Evolutionary conservation across 2,888 invertebrate genomes (phyloP), one percentile per base, ranked within the genome.

Genomic region (Philereme vetulata): DNA sequence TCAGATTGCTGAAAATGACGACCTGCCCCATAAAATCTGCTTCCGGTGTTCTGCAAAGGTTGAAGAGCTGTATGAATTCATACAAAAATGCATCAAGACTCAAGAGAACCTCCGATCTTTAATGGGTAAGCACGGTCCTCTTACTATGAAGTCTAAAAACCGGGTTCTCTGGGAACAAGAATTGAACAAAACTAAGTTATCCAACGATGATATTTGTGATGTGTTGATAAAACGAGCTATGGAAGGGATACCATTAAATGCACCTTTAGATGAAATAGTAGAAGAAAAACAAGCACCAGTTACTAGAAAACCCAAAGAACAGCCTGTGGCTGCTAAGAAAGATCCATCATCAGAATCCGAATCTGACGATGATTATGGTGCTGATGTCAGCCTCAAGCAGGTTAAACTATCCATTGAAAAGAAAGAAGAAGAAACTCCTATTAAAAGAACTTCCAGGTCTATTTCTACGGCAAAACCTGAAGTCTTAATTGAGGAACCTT

Each of bases 41-140:
- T 93, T 90, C 66, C 80, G 93, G 10, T 93, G 93, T 65, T 92
- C 93, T 56, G 92, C 93, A 9, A 93, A 93, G 70, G 80, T 93
- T 34, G 90, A 92, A 70, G 93, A 93, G 66, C 76, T 92, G 4
- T 73, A 88, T 75, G 93, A 93, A 69, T 93, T 93, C 74, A 80
- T 90, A 48, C 84, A 91, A 47, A 92, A 84, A 73, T 92, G 93
- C 81, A 76, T 86, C 45, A 86, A 79, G 68, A 87, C 90, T 1
- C 93, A 93, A 74, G 78, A 86, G 44, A 91, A 70, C 65, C 72
- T 92, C 51, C 72, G 78, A 1, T 78, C 72, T 42, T 74, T 75
- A 5, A 51, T 88, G 36, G 90, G 89, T 50, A 84, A 80, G 54
- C 80, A 72, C 55, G 76, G 70, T 32, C 72, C 79, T 47, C 64